Evolutionary conservation across 2,888 invertebrate genomes (phyloP), one percentile per base, ranked within the genome.

Genomic region (Plebejus anna): DNA sequence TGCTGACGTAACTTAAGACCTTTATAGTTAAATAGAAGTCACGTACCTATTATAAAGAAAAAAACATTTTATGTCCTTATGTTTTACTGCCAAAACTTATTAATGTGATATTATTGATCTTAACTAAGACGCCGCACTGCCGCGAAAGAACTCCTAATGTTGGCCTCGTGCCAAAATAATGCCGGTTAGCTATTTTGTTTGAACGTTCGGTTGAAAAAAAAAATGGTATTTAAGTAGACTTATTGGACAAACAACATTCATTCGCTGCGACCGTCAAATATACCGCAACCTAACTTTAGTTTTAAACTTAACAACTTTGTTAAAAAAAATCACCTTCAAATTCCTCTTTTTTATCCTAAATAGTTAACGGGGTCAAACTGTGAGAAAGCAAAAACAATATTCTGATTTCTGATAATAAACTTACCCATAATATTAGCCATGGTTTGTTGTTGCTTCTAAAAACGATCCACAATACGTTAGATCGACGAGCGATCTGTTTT

Each of bases 371-470:
- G 28, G 13, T 9, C 28, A 66, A 13, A 32, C 66, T 66, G 16
- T 32, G 13, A 16, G 5, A 32, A 22, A 22, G 22, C 5, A 13
- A 32, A 36, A 66, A 36, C 13, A 66, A 32, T 66, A 66, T 66
- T 66, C 32, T 51, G 28, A 22, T 28, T 66, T 66, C 32, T 51
- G 28, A 22, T 28, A 72, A 47, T 22, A 66, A 32, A 89, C 92
- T 91, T 81, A 93, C 93, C 93, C 85, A 93, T 85, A 80, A 91
- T 81, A 85, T 92, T 91, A 81, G 92, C 85, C 92, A 93, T 93
- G 87, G 81, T 90, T 84, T 79, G 77, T 47, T 76, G 79, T 81
- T 83, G 82, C 81, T 83, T 81, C 59, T 76, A 78, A 79, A 80
- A 82, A 80, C 81, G 77, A 80, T 80, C 77, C 78, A 79, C 77